A percentile compares a stretch with the other conserved stretches of the same genome.
These are phyloP conservation scores for Platanista minor DNA, from an alignment of 2,113 vertebrate genomes.

Conservation along the genomic window DNA sequence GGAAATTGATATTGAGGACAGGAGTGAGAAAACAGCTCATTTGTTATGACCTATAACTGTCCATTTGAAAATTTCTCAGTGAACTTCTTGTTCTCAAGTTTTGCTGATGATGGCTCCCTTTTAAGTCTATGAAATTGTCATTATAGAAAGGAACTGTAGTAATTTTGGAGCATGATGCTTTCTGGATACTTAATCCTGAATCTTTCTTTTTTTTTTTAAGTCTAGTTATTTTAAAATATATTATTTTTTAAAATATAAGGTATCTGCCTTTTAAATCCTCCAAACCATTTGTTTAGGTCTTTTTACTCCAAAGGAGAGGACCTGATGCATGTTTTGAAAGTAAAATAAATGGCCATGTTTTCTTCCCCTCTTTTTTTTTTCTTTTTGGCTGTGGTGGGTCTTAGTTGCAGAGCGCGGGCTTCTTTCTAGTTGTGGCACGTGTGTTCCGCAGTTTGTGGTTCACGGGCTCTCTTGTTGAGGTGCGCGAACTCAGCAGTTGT, in stretches of 20 bases:
- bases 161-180: neutral
- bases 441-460: rapidly evolving
- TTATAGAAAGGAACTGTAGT: neutral
- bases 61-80: neutral
- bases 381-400: too few relatives aligned
- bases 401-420: too few relatives aligned
- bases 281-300: neutral
- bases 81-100: neutral
- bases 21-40: neutral
- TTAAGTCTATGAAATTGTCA: neutral
- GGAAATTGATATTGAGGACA: neutral
- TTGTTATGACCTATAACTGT: neutral
- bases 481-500: too few relatives aligned
- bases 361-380: neutral
- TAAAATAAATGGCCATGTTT: constrained; percentile 1
- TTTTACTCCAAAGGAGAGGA: neutral
- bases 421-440: too few relatives aligned
- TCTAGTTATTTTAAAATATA: neutral
- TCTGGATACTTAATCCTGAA: neutral
- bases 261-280: neutral
- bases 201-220: neutral
- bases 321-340: neutral
- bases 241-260: neutral
- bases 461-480: too few relatives aligned
- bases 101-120: neutral